Base-by-base conservation (phyloP, 2,888 invertebrate species). In the Limnephilus lunatus region DNA sequence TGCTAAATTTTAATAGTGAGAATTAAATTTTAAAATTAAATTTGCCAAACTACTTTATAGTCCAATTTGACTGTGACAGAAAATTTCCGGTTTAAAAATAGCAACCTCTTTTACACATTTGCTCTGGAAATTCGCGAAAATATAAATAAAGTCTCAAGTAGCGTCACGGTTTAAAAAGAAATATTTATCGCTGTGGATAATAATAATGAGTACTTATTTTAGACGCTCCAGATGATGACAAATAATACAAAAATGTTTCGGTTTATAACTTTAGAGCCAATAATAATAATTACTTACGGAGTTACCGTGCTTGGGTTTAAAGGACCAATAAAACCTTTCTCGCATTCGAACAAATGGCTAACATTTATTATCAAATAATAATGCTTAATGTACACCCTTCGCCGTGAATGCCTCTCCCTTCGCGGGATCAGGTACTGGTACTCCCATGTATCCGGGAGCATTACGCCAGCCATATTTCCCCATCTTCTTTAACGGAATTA, bases 401-500 rank as follows among this genome's bases (percentile, higher is more conserved):
- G 31, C 31, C 15, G 82, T 68, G 82, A 68, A 4, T 83, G 15
- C 82, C 32, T 83, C 83, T 44, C 25, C 88, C 88, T n/a, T 19
- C 88, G 53, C 68, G 3, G 30, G 88, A 68, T 68, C 88, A 53
- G n/a, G 68, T 39, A 53, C 4, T 53, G 53, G 53, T 68, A 68
- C 9, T 68, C 68, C 7, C 25, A 25, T 68, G 32, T 31, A 53
- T 30, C 68, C 88, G 15, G 32, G 88, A 31, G 32, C n/a, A 68
- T 68, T 35, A 32, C 68, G 53, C 68, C 15, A 15, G 68, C 68
- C 68, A 88, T 68, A 88, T 68, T 68, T 68, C 88, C 68, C 30
- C 31, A 32, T 88, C 88, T 88, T 32, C 88, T 35, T 68, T 86
- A 30, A 30, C 31, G 86, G 86, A 68, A 88, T 88, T 88, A 88